Conservation (phyloP, 2,888 invertebrate genomes). For the Camptogramma bilineatum region DNA sequence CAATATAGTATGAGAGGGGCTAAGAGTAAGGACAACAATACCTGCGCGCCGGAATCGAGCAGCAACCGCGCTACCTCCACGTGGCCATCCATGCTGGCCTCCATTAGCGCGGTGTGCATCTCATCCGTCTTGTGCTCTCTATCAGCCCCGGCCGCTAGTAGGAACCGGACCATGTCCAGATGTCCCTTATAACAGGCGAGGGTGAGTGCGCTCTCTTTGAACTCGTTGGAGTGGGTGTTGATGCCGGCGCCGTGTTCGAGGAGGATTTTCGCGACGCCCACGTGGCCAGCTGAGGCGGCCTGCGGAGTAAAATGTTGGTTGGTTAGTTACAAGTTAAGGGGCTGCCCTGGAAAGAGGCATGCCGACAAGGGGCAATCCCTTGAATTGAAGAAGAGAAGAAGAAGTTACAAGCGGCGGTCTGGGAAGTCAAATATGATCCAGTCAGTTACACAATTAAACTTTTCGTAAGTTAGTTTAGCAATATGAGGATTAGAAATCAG, state of each 20-base stretch:
- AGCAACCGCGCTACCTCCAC: constrained; percentile 98
- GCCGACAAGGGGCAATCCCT: too few species aligned
- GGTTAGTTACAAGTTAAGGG: constrained; percentile 16
- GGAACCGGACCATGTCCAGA: constrained; percentile 98
- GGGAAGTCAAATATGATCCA: too few species aligned
- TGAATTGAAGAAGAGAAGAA: too few species aligned
- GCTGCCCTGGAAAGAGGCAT: too few species aligned
- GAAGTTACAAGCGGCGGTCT: too few species aligned
- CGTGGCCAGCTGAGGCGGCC: constrained; percentile 98
- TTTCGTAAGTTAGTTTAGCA: too few species aligned
- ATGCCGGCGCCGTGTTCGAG: constrained; percentile 98
- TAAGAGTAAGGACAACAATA: constrained; percentile 36
- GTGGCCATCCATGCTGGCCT: constrained; percentile 99
- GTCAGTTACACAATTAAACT: too few species aligned
- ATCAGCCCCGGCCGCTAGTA: constrained; percentile 98
- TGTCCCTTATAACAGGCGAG: constrained; percentile 98
- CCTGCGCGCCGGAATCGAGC: constrained; percentile 98
- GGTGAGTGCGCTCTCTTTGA: constrained; percentile 99
- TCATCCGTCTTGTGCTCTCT: constrained; percentile 99
- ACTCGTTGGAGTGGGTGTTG: constrained; percentile 99
- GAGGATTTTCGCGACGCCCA: constrained; percentile 95
- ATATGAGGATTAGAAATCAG: too few species aligned
- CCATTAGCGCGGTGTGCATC: constrained; percentile 99
- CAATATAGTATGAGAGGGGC: too few species aligned
- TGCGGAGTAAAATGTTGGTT: constrained; percentile 40